Conservation (phyloP, 2,888 invertebrate genomes). For the Caenorhabditis auriculariae region DNA sequence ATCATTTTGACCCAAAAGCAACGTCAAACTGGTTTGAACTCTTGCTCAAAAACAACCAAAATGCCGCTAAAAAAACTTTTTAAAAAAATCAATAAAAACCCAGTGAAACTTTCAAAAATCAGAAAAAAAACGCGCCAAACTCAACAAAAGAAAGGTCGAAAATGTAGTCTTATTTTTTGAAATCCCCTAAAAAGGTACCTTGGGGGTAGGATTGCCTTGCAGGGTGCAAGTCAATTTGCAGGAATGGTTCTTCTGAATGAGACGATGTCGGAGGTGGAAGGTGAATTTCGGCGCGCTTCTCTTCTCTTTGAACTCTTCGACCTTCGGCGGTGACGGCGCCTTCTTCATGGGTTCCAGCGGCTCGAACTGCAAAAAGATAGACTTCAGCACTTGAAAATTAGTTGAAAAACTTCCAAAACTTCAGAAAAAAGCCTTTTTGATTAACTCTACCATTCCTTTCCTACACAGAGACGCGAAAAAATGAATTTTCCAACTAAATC, state of each 20-base stretch:
- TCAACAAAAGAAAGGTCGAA: not conserved
- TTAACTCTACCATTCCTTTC: too few relatives aligned
- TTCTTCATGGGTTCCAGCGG: conserved; percentile 49
- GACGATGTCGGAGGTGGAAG: conserved; percentile 95
- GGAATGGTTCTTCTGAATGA: conserved; percentile 87
- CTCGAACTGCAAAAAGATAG: conserved; percentile 31
- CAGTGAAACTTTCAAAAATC: too few relatives aligned
- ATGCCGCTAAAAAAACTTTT: too few relatives aligned
- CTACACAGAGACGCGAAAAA: not conserved
- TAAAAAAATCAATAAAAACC: too few relatives aligned
- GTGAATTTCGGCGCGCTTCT: conserved; percentile 94
- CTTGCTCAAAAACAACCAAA: too few relatives aligned
- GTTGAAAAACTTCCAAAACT: too few relatives aligned
- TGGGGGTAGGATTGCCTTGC: conserved; percentile 89
- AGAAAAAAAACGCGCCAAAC: too few relatives aligned
- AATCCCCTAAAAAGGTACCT: too few relatives aligned
- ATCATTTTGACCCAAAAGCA: too few relatives aligned
- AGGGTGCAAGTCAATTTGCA: conserved; percentile 97
- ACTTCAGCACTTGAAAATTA: too few relatives aligned
- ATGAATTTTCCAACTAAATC: not conserved
- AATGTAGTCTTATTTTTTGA: not conserved
- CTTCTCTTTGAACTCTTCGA: conserved; percentile 82
- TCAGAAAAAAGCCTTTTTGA: too few relatives aligned
- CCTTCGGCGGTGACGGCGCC: conserved; percentile 43
- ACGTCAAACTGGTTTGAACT: too few relatives aligned